Evolutionary conservation across 2,797 vertebrate species (phyloP).

Genomic region (Tadarida brasiliensis): DNA sequence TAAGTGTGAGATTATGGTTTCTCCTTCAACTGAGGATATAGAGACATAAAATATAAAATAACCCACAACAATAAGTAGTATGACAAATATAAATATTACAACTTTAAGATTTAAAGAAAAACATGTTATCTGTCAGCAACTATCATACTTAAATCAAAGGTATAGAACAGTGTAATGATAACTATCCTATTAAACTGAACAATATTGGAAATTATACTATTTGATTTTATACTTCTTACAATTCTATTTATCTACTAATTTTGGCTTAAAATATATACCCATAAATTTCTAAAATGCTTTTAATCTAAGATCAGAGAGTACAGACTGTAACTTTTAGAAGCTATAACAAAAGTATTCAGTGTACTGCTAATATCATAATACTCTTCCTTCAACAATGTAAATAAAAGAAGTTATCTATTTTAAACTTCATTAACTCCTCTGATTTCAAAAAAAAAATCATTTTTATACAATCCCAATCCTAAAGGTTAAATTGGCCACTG

Average conservation of each 20-base stretch:
- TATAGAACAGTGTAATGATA: constrained; percentile 80
- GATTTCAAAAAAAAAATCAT: constrained; percentile 30
- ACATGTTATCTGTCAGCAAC: not conserved
- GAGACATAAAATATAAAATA: constrained; percentile 53
- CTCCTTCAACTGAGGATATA: constrained; percentile 40
- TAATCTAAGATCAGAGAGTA: constrained; percentile 41
- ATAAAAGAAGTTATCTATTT: constrained; percentile 53
- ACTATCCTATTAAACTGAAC: constrained; percentile 84
- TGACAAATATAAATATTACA: constrained; percentile 49
- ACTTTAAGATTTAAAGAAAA: constrained; percentile 58
- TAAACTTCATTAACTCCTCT: constrained; percentile 60
- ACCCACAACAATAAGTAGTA: not conserved
- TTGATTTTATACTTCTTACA: constrained; percentile 63
- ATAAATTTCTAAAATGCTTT: constrained; percentile 41
- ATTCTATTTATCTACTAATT: constrained; percentile 50
- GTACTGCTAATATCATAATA: constrained; percentile 11
- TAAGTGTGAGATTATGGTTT: not conserved
- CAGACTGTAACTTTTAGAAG: constrained; percentile 47
- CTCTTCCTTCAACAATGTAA: constrained; percentile 49
- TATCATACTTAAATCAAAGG: constrained; percentile 42
- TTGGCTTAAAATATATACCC: constrained; percentile 42
- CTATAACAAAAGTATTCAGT: constrained; percentile 41
- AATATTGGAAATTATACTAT: constrained; percentile 75
- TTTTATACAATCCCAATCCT: not conserved
- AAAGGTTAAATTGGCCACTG: constrained; percentile 43